Evolutionary conservation across 2,888 invertebrate genomes (phyloP).

Genomic region (Lithodes maja): DNA sequence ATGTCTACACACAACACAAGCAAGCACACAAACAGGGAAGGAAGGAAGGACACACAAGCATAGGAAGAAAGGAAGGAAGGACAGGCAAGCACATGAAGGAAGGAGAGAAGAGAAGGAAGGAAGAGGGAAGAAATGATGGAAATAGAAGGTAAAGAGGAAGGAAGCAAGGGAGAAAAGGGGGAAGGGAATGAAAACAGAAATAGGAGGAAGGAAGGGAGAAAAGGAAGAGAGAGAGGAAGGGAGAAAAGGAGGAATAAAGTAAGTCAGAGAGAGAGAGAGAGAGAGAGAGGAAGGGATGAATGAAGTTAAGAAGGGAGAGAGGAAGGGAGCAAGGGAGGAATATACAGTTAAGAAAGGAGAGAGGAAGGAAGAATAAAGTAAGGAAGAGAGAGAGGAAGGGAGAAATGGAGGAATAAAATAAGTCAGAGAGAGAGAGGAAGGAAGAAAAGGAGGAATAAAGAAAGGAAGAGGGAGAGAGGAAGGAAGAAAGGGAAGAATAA

Average conservation of each 20-base stretch:
- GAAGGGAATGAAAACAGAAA: not conserved
- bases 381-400: not conserved
- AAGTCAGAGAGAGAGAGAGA: not conserved
- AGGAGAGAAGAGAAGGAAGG: not conserved
- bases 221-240: not conserved
- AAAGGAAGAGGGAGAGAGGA: not conserved
- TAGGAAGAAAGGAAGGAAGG: too few species aligned
- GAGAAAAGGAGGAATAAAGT: not conserved
- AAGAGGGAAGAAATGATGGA: too few species aligned
- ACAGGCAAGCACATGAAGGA: not conserved
- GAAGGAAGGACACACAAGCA: not conserved
- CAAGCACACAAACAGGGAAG: not conserved
- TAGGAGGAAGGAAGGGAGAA: not conserved
- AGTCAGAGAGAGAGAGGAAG: not conserved
- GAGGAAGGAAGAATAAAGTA: not conserved
- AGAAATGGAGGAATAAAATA: not conserved
- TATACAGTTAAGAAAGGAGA: not conserved
- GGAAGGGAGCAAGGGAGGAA: conserved; percentile 4
- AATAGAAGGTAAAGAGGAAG: not conserved
- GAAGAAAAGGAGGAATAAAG: not conserved
- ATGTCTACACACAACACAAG: not conserved
- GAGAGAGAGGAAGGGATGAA: not conserved
- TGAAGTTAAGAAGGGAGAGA: not conserved
- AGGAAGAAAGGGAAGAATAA: not conserved
- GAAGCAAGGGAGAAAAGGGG: not conserved